phyloP scores from a whole-genome alignment of 2,797 vertebrate species.

The Esox lucius region DNA sequence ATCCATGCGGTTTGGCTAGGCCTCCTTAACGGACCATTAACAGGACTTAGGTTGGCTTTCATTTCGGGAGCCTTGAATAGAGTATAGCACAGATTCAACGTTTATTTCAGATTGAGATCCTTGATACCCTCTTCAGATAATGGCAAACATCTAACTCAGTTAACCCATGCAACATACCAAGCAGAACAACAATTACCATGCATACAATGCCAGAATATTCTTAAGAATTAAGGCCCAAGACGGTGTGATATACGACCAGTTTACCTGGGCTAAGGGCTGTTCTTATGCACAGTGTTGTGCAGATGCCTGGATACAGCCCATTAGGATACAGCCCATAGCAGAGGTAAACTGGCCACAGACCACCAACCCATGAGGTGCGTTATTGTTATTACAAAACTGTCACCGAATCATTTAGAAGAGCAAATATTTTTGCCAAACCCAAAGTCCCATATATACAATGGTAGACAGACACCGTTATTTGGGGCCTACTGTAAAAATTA shows the following conservation, averaged over 20 bases:
- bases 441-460: too few species aligned
- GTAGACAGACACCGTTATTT: too few species aligned
- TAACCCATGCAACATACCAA: background rate
- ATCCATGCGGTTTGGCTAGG: slow-evolving; percentile 37
- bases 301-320: background rate
- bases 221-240: too few species aligned
- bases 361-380: too few species aligned
- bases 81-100: background rate
- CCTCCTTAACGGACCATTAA: slow-evolving; percentile 39
- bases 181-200: background rate
- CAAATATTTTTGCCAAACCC: too few species aligned
- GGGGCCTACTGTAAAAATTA: background rate
- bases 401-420: too few species aligned
- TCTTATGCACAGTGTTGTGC: background rate
- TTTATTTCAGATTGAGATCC: background rate
- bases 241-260: too few species aligned
- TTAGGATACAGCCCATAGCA: background rate
- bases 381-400: background rate
- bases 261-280: too few species aligned
- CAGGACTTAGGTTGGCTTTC: slow-evolving; percentile 39
- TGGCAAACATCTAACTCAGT: background rate
- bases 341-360: too few species aligned
- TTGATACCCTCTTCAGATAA: background rate
- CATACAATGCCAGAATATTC: background rate
- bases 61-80: background rate